Evolutionary conservation across 2,113 vertebrate species (phyloP).

Genomic region (Columba livia): DNA sequence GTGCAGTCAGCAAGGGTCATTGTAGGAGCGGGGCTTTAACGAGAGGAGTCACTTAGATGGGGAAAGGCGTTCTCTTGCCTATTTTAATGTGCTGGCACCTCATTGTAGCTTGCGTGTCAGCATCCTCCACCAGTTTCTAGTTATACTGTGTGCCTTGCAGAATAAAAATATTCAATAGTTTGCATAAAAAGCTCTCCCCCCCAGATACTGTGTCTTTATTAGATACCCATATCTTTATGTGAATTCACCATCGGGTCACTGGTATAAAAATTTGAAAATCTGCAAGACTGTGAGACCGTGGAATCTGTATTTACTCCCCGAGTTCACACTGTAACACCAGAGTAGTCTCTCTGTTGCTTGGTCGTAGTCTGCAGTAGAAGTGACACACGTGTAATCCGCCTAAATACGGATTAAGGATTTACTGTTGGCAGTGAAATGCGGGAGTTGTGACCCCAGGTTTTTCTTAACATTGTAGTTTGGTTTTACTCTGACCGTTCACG

Average conservation of each 20-base stretch:
- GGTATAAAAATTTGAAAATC: not conserved
- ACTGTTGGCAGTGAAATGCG: not conserved
- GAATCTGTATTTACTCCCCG: not conserved
- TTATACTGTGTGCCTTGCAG: not conserved
- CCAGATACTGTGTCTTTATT: not conserved
- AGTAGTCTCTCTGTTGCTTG: no score
- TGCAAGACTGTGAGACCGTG: not conserved
- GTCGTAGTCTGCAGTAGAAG: not conserved
- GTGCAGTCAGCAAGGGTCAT: not conserved
- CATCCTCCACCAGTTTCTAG: no score
- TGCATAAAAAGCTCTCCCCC: no score
- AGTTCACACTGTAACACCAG: accelerated
- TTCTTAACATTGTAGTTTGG: not conserved
- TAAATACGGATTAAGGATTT: not conserved
- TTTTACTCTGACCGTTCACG: not conserved
- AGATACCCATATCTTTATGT: not conserved
- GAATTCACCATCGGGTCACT: not conserved
- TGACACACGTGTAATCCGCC: not conserved
- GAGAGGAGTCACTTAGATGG: accelerated
- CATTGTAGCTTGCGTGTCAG: not conserved
- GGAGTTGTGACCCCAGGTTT: not conserved
- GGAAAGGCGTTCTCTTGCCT: not conserved
- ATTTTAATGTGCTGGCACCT: not conserved
- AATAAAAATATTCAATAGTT: not conserved
- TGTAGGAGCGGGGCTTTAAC: not conserved